Conservation (phyloP, 2,113 vertebrate genomes). For the Mormoops blainvillei region DNA sequence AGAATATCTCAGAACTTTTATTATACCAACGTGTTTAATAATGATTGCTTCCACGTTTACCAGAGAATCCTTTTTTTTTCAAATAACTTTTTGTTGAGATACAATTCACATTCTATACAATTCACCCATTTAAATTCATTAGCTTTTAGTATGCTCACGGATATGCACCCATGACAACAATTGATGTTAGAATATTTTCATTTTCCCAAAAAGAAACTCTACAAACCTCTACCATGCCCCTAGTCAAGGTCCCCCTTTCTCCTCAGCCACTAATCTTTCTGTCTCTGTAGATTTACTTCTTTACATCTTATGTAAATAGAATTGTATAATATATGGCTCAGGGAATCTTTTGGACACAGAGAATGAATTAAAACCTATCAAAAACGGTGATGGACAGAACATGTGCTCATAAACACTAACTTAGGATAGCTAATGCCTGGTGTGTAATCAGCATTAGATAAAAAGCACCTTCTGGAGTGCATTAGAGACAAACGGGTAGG, state of each 20-base stretch:
- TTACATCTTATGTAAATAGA: neutral
- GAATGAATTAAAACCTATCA: neutral
- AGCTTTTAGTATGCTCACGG: neutral
- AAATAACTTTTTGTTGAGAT: neutral
- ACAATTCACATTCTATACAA: neutral
- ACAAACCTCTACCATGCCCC: neutral
- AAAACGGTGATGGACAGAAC: neutral
- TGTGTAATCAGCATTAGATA: neutral
- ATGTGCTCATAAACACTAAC: neutral
- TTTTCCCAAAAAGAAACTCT: neutral
- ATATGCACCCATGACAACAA: neutral
- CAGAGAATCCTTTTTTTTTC: neutral
- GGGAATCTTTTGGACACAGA: neutral
- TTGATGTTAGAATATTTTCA: neutral
- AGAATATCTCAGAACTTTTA: neutral
- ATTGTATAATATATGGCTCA: neutral
- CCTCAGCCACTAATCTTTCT: neutral
- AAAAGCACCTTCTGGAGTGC: neutral
- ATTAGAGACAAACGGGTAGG: neutral
- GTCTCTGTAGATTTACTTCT: neutral
- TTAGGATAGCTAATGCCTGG: neutral
- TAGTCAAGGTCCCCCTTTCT: neutral
- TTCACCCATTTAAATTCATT: neutral
- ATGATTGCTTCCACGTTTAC: neutral
- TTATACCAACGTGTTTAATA: neutral